These are phyloP conservation scores for Leptura quadrifasciata DNA, from an alignment of 2,888 invertebrate species.

Conservation along the genomic window DNA sequence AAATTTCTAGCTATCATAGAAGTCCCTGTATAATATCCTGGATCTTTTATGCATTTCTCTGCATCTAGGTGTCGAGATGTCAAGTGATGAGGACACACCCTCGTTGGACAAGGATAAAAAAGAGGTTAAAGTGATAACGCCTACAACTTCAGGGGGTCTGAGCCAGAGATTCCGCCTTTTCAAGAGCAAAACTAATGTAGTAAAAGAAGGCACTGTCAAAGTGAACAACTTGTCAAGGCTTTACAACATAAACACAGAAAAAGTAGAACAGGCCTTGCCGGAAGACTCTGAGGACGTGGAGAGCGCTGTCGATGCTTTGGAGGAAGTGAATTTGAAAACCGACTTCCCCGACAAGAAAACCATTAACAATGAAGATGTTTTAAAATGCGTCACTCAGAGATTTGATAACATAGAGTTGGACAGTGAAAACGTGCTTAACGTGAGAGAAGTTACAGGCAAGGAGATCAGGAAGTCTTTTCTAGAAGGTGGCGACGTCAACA, in stretches of 20 bases:
- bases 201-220: slow-evolving; percentile 64
- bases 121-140: slow-evolving; percentile 39
- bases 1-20: too few species aligned
- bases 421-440: slow-evolving; percentile 60
- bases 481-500: slow-evolving; percentile 52
- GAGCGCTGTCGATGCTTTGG: slow-evolving; percentile 69
- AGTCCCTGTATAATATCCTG: too few species aligned
- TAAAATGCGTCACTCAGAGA: slow-evolving; percentile 58
- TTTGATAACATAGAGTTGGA: slow-evolving; percentile 65
- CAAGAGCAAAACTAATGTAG: slow-evolving; percentile 49
- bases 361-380: slow-evolving; percentile 52
- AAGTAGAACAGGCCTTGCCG: slow-evolving; percentile 63
- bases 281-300: slow-evolving; percentile 67
- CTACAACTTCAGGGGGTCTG: slow-evolving; percentile 49
- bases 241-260: slow-evolving; percentile 69
- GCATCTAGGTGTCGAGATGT: slow-evolving; percentile 73
- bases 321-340: slow-evolving; percentile 59
- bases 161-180: slow-evolving; percentile 65
- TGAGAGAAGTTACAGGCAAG: slow-evolving; percentile 60
- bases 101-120: slow-evolving; percentile 67
- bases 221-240: slow-evolving; percentile 65
- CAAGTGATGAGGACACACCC: slow-evolving; percentile 72
- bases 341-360: slow-evolving; percentile 29
- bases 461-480: slow-evolving; percentile 58
- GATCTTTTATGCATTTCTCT: not conserved